Conservation (phyloP, 2,113 vertebrate genomes). For the Eclectus roratus region DNA sequence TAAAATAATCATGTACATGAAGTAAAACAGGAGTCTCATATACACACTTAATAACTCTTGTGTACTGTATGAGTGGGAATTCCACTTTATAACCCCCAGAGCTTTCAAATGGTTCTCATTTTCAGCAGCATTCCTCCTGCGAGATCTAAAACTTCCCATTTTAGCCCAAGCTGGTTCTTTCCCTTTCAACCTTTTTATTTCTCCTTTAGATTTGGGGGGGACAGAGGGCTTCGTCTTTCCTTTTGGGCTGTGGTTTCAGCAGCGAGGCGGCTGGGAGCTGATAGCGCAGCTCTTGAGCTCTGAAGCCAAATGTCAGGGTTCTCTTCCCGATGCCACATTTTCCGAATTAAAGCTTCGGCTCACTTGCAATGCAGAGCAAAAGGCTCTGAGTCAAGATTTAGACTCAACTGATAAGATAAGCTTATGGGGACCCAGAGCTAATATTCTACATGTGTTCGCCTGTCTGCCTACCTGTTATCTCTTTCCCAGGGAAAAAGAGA, state of each 20-base stretch:
- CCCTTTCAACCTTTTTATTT: slow-evolving; percentile 38
- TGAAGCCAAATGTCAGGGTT: slow-evolving; percentile 19
- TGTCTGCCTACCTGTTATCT: slow-evolving; percentile 50
- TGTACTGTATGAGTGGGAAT: slow-evolving; percentile 78
- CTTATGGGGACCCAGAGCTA: slow-evolving; percentile 15
- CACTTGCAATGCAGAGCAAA: background rate
- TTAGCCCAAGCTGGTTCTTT: slow-evolving; percentile 39
- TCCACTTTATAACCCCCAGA: slow-evolving; percentile 77
- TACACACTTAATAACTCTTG: slow-evolving; percentile 83
- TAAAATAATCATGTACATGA: slow-evolving; percentile 84
- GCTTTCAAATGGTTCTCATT: slow-evolving; percentile 78
- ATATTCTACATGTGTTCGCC: slow-evolving; percentile 39
- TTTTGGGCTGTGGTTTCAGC: slow-evolving; percentile 37
- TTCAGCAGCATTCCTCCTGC: slow-evolving; percentile 69
- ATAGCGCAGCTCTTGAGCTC: slow-evolving; percentile 3
- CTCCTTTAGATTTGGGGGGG: background rate
- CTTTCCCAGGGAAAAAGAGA: background rate
- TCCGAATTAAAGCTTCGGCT: slow-evolving; percentile 36
- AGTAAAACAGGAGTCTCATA: slow-evolving; percentile 81
- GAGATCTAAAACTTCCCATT: slow-evolving; percentile 71
- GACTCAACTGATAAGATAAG: slow-evolving; percentile 57
- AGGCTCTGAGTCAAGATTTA: background rate
- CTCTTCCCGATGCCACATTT: slow-evolving; percentile 43
- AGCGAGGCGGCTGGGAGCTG: background rate
- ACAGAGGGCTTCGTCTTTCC: background rate